Percentiles rank a stretch among this genome's conserved stretches.
Evolutionary conservation across 2,113 vertebrate species (phyloP).

Genomic region (Castor canadensis): DNA sequence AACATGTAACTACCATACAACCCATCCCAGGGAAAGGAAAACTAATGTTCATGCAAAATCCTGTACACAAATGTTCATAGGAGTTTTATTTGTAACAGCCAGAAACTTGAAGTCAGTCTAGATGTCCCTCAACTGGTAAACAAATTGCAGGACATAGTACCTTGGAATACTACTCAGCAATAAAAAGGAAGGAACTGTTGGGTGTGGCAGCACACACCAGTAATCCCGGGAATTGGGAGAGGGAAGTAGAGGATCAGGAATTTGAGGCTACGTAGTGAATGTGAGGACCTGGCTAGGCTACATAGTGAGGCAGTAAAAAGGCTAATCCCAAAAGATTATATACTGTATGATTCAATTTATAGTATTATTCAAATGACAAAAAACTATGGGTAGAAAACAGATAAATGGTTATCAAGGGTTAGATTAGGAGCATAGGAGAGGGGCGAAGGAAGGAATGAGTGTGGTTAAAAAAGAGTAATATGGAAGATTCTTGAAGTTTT

Average conservation of each 20-base stretch:
- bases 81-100: not conserved
- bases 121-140: not conserved
- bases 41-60: too few species aligned
- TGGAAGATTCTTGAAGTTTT: not conserved
- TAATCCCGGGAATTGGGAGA: too few species aligned
- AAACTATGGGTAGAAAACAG: too few species aligned
- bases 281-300: too few species aligned
- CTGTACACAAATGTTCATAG: too few species aligned
- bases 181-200: conserved; percentile 9
- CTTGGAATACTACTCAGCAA: not conserved
- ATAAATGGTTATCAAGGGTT: too few species aligned
- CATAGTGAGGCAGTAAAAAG: not conserved
- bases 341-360: not conserved
- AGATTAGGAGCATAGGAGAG: not conserved
- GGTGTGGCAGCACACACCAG: too few species aligned
- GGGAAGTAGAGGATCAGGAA: too few species aligned
- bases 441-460: not conserved
- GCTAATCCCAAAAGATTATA: conserved; percentile 36
- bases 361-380: not conserved
- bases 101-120: not conserved
- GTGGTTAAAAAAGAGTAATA: not conserved
- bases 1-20: not conserved
- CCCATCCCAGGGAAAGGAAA: too few species aligned
- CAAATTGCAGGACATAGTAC: not conserved
- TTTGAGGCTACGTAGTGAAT: too few species aligned